These are phyloP conservation scores for Chloromyia formosa DNA, from an alignment of 2,888 invertebrate genomes.

Conservation along the genomic window DNA sequence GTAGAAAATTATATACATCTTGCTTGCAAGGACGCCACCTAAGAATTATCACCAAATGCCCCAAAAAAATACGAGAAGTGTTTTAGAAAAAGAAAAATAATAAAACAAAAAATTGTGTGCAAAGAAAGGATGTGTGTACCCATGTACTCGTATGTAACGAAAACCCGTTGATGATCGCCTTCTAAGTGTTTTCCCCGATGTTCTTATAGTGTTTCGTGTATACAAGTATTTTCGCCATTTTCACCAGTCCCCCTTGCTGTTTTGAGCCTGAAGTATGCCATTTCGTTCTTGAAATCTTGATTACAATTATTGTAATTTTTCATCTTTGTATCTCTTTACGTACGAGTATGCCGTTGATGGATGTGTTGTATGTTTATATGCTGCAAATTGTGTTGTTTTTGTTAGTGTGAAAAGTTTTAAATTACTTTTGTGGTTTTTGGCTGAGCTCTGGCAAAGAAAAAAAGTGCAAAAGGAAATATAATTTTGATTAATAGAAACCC, in stretches of 20 bases:
- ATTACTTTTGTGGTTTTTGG: background rate
- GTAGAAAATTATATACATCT: constrained; percentile 17
- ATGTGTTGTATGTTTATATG: background rate
- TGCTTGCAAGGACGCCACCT: too few relatives aligned
- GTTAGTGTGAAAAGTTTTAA: background rate
- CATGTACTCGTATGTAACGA: constrained; percentile 1
- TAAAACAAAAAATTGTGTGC: background rate
- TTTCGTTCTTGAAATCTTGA: constrained; percentile 22
- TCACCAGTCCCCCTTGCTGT: background rate
- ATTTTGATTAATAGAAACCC: background rate
- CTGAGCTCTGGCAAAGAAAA: background rate
- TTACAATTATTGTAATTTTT: constrained; percentile 18
- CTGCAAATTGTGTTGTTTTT: constrained; percentile 1
- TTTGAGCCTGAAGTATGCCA: background rate
- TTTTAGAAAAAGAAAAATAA: background rate
- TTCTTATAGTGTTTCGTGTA: constrained; percentile 16
- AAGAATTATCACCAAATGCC: background rate
- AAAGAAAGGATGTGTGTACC: constrained; percentile 1
- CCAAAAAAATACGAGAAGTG: background rate
- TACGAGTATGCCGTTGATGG: background rate
- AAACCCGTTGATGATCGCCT: constrained; percentile 18
- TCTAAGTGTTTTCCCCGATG: constrained; percentile 11
- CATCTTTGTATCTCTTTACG: too few relatives aligned
- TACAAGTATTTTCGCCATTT: background rate
- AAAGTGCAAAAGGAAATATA: background rate